A percentile compares a stretch with the other conserved stretches of the same genome.
These are phyloP conservation scores for Muscidifurax raptorellus DNA, from an alignment of 1,140 invertebrate genomes.

Conservation along the genomic window DNA sequence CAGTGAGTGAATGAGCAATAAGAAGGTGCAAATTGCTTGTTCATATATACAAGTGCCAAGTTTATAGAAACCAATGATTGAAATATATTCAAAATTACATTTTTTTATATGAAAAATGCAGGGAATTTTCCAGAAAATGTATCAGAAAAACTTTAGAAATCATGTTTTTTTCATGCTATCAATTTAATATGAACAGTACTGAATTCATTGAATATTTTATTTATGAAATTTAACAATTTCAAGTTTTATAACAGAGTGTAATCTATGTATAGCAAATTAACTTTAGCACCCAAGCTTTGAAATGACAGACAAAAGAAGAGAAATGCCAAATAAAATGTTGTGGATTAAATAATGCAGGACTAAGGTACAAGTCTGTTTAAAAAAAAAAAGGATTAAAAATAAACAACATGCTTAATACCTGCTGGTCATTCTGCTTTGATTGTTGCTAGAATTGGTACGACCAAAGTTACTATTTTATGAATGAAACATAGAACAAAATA, in stretches of 20 bases:
- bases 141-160: too few species aligned
- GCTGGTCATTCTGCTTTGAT: conserved; percentile 50
- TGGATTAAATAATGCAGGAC: background rate
- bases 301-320: background rate
- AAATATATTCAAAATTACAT: background rate
- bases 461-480: conserved; percentile 51
- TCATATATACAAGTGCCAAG: background rate
- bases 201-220: background rate
- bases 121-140: background rate
- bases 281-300: background rate
- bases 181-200: background rate
- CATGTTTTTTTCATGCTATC: too few species aligned
- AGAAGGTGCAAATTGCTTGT: background rate
- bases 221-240: background rate
- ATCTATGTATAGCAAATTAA: background rate
- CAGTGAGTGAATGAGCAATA: background rate
- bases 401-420: conserved; percentile 47
- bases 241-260: background rate
- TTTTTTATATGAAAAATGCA: background rate
- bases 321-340: background rate
- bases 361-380: background rate
- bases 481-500: conserved; percentile 52
- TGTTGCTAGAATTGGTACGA: conserved; percentile 49
- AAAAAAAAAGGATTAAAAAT: background rate
- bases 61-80: background rate